Conservation (phyloP, 2,113 vertebrate species). For the Ictalurus punctatus region DNA sequence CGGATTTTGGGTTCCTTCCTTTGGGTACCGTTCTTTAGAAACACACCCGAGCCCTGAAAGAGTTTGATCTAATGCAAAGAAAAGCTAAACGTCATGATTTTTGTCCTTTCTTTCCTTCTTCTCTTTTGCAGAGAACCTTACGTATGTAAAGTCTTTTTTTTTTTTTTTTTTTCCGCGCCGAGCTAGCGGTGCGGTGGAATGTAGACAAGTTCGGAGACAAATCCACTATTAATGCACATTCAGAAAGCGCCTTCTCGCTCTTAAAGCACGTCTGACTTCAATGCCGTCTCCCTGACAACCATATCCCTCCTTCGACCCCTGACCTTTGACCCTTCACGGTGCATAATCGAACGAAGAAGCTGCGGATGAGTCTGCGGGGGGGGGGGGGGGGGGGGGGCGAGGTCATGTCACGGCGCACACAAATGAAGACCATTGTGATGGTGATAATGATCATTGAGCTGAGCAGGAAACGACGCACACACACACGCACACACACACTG, state of each 20-base stretch:
- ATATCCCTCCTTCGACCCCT: constrained; percentile 43
- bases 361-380: constrained; percentile 56
- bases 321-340: constrained; percentile 58
- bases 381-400: constrained; percentile 57
- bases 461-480: constrained; percentile 58
- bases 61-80: background rate
- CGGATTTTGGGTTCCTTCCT: background rate
- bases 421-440: constrained; percentile 58
- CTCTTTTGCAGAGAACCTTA: background rate
- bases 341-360: constrained; percentile 42
- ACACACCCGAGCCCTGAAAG: background rate
- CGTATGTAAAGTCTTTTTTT: background rate
- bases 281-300: constrained; percentile 66
- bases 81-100: background rate
- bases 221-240: constrained; percentile 37
- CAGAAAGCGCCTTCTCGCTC: constrained; percentile 39
- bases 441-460: constrained; percentile 59
- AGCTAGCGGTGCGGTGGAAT: background rate
- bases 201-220: constrained; percentile 28
- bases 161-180: too few species aligned
- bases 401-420: constrained; percentile 57
- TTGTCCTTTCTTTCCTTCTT: background rate
- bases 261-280: constrained; percentile 56
- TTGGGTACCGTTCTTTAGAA: background rate
- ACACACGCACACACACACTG: constrained; percentile 62